Evolutionary conservation across 2,888 invertebrate species (phyloP).

Genomic region (Parapristionchus giblindavisi): DNA sequence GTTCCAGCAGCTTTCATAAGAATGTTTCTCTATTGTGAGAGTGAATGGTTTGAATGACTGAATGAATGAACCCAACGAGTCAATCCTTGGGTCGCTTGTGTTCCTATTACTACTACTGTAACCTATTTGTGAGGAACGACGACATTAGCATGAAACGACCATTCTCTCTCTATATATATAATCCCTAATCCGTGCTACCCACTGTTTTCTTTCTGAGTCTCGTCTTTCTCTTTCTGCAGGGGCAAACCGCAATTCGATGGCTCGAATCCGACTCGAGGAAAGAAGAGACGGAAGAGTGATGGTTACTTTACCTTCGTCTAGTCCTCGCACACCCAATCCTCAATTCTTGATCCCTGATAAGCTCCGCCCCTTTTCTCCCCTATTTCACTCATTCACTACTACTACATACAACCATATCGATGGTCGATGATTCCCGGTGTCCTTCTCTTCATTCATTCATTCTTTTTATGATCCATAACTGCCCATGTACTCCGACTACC

Average conservation of each 20-base stretch:
- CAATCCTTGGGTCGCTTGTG: too few species aligned
- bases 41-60: too few species aligned
- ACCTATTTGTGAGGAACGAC: too few species aligned
- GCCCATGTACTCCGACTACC: neutral
- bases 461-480: neutral
- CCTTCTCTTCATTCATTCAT: neutral
- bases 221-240: slow-evolving; percentile 50
- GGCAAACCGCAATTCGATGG: slow-evolving; percentile 68
- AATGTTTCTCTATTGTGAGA: too few species aligned
- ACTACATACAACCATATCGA: too few species aligned
- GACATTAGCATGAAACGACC: too few species aligned
- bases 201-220: slow-evolving; percentile 27
- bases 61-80: too few species aligned
- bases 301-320: slow-evolving; percentile 70
- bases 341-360: neutral
- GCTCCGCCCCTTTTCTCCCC: slow-evolving; percentile 8
- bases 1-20: slow-evolving; percentile 18
- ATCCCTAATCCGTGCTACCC: too few species aligned
- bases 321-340: neutral
- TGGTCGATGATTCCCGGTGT: slow-evolving; percentile 9
- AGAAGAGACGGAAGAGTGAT: slow-evolving; percentile 69
- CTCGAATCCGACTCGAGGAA: slow-evolving; percentile 67
- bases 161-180: too few species aligned
- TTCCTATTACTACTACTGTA: too few species aligned
- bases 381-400: slow-evolving; percentile 2